These are phyloP conservation scores for Aurelia coerulea DNA, from an alignment of 30 jellyfish, hydroid and myxozoan species.

Conservation along the genomic window DNA sequence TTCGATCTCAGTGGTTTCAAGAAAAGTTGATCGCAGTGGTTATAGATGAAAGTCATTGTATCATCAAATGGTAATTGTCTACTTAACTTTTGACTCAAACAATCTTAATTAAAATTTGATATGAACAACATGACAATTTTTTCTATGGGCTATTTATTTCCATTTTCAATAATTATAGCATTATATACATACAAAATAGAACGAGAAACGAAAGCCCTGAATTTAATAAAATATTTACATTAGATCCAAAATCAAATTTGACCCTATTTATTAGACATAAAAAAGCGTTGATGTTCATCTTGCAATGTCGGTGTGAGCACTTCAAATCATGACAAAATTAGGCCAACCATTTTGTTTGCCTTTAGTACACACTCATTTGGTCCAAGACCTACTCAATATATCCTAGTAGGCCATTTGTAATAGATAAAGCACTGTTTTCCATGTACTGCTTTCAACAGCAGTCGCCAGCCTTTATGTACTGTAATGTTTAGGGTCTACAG, in stretches of 20 bases:
- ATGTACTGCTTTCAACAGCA: constrained; percentile 17
- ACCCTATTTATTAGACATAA: constrained; percentile 6
- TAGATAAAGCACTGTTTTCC: constrained; percentile 25
- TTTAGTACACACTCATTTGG: no score
- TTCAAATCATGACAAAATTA: no score
- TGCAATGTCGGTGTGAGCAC: constrained; percentile 16
- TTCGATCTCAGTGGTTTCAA: constrained; percentile 36
- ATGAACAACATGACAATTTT: no score
- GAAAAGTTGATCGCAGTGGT: constrained; percentile 30
- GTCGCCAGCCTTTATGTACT: no score
- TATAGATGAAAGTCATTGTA: constrained; percentile 26
- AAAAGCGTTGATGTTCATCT: background rate
- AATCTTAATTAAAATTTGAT: no score
- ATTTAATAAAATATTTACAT: constrained; percentile 1
- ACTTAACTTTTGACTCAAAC: no score
- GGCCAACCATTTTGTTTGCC: no score
- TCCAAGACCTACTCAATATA: constrained; percentile 9
- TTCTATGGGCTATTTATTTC: no score
- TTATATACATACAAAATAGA: no score
- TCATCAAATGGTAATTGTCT: constrained; percentile 34
- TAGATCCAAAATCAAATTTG: constrained; percentile 2
- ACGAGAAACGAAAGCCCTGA: no score
- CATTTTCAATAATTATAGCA: no score
- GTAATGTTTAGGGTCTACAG: no score
- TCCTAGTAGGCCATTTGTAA: constrained; percentile 5